Conservation (phyloP, 2,797 vertebrate species). For the Microhierax caerulescens region DNA sequence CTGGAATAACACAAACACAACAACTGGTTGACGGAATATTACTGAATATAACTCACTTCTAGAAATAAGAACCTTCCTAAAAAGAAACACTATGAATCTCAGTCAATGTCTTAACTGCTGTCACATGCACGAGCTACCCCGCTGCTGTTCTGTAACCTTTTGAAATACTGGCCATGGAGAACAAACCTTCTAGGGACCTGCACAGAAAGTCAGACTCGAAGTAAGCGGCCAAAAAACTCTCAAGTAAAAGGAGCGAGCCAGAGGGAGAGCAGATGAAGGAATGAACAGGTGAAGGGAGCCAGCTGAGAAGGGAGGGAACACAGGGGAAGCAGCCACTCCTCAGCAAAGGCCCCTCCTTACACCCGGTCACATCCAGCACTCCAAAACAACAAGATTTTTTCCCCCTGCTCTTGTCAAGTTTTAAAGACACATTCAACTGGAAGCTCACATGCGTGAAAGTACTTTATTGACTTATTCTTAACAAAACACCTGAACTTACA, state of each 20-base stretch:
- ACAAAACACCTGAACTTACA: not conserved
- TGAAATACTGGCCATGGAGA: accelerated
- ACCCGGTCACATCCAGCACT: not conserved
- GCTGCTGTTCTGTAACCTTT: accelerated
- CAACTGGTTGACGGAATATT: not conserved
- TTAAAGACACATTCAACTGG: accelerated
- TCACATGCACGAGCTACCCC: too few relatives aligned
- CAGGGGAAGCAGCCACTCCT: accelerated
- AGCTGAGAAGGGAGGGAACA: not conserved
- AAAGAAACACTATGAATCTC: accelerated
- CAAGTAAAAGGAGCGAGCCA: accelerated
- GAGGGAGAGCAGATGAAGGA: not conserved
- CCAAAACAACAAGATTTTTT: accelerated
- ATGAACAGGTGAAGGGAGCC: not conserved
- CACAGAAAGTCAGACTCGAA: not conserved
- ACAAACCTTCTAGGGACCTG: not conserved
- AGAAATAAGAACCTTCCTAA: not conserved
- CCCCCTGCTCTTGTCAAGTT: not conserved
- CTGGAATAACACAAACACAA: constrained; percentile 64
- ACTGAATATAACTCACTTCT: not conserved
- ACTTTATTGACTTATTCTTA: not conserved
- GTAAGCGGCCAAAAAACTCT: not conserved
- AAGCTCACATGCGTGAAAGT: accelerated
- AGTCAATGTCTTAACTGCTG: accelerated
- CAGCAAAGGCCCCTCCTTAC: not conserved